Evolutionary conservation across 2,113 vertebrate genomes (phyloP).

Genomic region (Percopsis transmontana): DNA sequence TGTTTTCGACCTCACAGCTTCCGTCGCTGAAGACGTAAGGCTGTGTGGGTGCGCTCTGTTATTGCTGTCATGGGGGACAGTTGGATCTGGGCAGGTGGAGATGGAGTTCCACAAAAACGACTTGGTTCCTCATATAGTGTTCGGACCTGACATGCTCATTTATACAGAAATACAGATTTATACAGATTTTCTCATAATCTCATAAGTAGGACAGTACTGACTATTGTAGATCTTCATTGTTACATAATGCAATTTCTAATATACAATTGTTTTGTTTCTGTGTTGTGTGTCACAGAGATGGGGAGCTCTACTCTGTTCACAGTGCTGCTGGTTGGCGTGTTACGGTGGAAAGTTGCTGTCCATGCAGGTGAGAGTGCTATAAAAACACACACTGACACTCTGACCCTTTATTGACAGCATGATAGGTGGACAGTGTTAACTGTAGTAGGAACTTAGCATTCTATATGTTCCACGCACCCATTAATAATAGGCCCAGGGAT

Average conservation of each 20-base stretch:
- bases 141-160: neutral
- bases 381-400: constrained; percentile 10
- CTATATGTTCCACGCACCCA: neutral
- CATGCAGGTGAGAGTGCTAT: constrained; percentile 62
- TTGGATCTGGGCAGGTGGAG: neutral
- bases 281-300: constrained; percentile 70
- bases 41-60: neutral
- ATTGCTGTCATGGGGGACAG: neutral
- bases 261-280: constrained; percentile 13
- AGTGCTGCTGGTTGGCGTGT: constrained; percentile 48
- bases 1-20: constrained; percentile 72
- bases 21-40: constrained; percentile 51
- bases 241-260: neutral
- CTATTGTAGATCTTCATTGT: neutral
- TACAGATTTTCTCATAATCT: neutral
- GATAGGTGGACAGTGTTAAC: neutral
- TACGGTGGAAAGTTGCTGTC: constrained; percentile 48
- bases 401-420: neutral
- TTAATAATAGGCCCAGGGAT: neutral
- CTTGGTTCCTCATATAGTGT: constrained; percentile 7
- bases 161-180: neutral
- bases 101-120: constrained; percentile 4
- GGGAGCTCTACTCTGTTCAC: constrained; percentile 53
- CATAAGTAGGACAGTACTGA: neutral
- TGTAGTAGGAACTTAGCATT: neutral